phyloP scores from a whole-genome alignment of 2,888 invertebrate species.

The Megaustenia siamemsis region DNA sequence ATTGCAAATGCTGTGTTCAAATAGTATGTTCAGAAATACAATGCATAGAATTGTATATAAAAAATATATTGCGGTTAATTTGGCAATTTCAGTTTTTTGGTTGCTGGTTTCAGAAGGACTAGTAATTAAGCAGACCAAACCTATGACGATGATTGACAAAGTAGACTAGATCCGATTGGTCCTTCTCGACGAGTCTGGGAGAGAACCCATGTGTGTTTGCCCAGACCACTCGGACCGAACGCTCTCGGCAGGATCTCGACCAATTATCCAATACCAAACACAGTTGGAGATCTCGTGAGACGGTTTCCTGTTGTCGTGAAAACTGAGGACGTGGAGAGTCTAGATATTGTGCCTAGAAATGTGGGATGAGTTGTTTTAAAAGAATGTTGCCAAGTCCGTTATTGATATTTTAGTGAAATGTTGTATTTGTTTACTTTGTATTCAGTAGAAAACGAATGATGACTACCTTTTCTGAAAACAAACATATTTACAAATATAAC shows the following conservation, averaged over 20 bases:
- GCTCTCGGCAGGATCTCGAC: conserved; percentile 29
- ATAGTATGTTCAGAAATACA: no score
- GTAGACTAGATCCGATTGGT: conserved; percentile 36
- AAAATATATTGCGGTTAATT: no score
- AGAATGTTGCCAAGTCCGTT: background rate
- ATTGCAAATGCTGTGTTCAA: no score
- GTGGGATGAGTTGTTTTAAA: background rate
- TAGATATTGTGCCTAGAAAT: background rate
- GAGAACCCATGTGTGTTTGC: conserved; percentile 44
- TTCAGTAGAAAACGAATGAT: no score
- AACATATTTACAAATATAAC: no score
- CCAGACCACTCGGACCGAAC: conserved; percentile 25
- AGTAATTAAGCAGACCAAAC: background rate
- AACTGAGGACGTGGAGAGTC: background rate
- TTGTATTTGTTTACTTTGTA: no score
- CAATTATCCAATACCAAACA: conserved; percentile 26
- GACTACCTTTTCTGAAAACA: no score
- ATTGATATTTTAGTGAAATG: background rate
- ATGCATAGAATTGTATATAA: no score
- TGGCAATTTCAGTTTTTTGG: background rate
- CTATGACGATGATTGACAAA: conserved; percentile 1
- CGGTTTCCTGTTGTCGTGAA: background rate
- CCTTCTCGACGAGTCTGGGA: conserved; percentile 23
- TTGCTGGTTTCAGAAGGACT: background rate
- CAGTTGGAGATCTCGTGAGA: conserved; percentile 21